Base-by-base conservation (phyloP, 2,888 invertebrate genomes). In the Dexiosoma caninum region DNA sequence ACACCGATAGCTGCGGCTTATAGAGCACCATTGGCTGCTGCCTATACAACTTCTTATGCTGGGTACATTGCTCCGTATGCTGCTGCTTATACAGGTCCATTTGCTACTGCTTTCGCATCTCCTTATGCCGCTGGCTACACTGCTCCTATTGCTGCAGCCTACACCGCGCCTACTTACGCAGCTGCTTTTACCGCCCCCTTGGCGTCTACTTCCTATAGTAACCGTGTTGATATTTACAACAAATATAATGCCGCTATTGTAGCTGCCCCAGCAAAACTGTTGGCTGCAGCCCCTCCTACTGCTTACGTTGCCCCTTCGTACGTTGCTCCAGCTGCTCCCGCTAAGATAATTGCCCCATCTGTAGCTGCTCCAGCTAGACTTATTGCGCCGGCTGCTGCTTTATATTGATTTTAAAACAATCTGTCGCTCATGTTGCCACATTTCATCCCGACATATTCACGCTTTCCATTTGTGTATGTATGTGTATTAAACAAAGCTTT, bases 161-260 rank as follows among this genome's bases (percentile, higher is more conserved):
- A 75, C 14, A 27, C 66, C 1, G 32, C 44, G n/a, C 72, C 76
- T n/a, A n/a, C n/a, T 12, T 59, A 37, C 30, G 46, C 62, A 32
- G 67, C 51, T n/a, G 64, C 71, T 7, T 79, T 67, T 44, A 51
- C 69, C 0, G 82, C 81, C 40, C 69, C 82, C 19, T 79, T 75
- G 16, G 37, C 4, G 16, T 75, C 74, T 2, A 66, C 86, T 27
- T 84, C 84, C 16, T 83, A 86, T 49, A 87, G 86, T 44, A 87
- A 88, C 10, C 86, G 87, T 7, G 76, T 88, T 81, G 86, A 87
- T 67, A 83, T 86, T 67, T 84, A 84, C 8, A 86, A 87, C 59
- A 86, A 85, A 59, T 85, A 85, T 23, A 86, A 87, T 83, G 84
- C 86, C n/a, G 74, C 79, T 46, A 8, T 82, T 19, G 55, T 82